These are phyloP conservation scores for Neofelis nebulosa DNA, from an alignment of 2,113 vertebrate genomes.

Conservation along the genomic window DNA sequence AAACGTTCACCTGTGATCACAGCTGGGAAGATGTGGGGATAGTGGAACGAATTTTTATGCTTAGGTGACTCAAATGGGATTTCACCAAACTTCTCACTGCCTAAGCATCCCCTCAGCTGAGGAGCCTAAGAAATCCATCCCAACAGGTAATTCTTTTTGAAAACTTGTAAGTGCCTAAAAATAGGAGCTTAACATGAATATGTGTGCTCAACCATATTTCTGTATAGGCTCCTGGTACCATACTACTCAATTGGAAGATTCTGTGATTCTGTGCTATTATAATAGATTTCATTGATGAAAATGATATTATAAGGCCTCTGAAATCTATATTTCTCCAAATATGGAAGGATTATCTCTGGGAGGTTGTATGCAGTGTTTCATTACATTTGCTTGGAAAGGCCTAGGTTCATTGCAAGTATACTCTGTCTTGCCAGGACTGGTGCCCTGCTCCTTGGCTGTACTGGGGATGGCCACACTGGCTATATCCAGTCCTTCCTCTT, in stretches of 20 bases:
- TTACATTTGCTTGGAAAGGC: background rate
- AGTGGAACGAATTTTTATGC: conserved; percentile 21
- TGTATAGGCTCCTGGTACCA: background rate
- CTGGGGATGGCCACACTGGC: rapidly evolving
- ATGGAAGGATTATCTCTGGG: background rate
- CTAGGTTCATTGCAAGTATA: background rate
- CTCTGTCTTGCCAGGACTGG: background rate
- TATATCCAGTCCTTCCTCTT: background rate
- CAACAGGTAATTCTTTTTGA: conserved; percentile 1
- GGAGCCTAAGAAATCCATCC: background rate
- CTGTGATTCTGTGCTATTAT: background rate
- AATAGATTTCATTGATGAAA: background rate
- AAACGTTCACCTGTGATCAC: conserved; percentile 36
- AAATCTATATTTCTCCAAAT: background rate
- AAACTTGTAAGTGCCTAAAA: conserved; percentile 30
- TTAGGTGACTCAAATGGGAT: conserved; percentile 17
- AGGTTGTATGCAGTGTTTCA: background rate
- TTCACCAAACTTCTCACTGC: background rate
- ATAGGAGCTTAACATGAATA: background rate
- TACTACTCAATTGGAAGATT: background rate
- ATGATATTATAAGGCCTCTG: background rate
- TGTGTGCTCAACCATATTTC: background rate
- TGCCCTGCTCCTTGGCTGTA: background rate
- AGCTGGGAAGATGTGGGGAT: background rate
- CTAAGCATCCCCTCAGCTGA: background rate